Conservation (phyloP, 2,113 vertebrate genomes). For the Centropus unirufus region DNA sequence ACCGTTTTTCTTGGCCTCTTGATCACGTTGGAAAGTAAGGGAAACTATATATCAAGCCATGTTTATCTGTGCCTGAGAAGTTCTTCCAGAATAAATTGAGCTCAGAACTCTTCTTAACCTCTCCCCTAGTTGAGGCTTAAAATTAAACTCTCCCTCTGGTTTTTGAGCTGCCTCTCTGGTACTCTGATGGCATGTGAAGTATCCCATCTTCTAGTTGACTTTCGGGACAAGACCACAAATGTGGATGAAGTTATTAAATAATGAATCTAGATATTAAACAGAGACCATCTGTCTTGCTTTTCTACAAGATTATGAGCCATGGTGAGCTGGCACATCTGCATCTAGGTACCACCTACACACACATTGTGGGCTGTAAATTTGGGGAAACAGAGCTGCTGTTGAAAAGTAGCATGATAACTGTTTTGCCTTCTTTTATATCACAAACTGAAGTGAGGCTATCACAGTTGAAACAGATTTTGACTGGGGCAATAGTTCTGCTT, state of each 20-base stretch:
- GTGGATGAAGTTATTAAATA: conserved; percentile 38
- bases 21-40: conserved; percentile 15
- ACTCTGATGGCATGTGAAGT: background rate
- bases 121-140: conserved; percentile 27
- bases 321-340: conserved; percentile 1
- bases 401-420: background rate
- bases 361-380: background rate
- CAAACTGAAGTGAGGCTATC: background rate
- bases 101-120: conserved; percentile 43
- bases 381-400: background rate
- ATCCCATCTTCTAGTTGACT: conserved; percentile 20
- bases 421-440: background rate
- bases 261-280: conserved; percentile 52
- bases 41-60: conserved; percentile 3
- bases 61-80: conserved; percentile 32
- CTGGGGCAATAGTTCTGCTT: background rate
- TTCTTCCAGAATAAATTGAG: conserved; percentile 40
- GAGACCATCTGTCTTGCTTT: conserved; percentile 43
- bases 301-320: background rate
- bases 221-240: conserved; percentile 25
- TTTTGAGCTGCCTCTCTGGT: conserved; percentile 50
- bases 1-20: conserved; percentile 31
- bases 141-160: conserved; percentile 32
- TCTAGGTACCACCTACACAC: background rate
- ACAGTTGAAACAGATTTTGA: background rate